Evolutionary conservation across 2,888 invertebrate species (phyloP), one percentile per base, ranked within the genome.

Genomic region (Cataglyphis rosenhaueri): DNA sequence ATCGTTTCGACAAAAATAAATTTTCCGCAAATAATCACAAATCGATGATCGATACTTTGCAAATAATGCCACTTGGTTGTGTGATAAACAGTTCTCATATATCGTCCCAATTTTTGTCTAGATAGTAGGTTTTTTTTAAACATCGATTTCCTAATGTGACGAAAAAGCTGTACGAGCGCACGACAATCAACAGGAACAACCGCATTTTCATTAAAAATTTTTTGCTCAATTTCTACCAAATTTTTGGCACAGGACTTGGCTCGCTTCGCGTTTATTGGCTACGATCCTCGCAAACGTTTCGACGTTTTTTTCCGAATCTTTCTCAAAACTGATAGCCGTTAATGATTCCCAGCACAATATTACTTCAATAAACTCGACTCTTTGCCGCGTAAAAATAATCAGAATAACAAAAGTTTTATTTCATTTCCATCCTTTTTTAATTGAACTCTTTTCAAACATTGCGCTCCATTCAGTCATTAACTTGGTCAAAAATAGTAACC

Each of bases 171-270:
- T 70, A 71, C 70, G 59, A 79, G 71, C 78, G 71, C 70, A 79
- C 71, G 59, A 79, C 35, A 76, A 55, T 76, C 55, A 32, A 76
- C 57, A 70, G 59, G 35, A 61, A 55, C 78, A 71, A 71, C 48
- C 12, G 18, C 59, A 25, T 78, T 32, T 78, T 70, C 12, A n/a
- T 70, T 73, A 61, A 74, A 4, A 29, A 52, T 35, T 61, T 61
- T 78, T 79, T 25, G 48, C 75, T 65, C 61, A 81, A 84, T 84
- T 79, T 52, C 52, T 83, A 73, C 71, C 84, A 84, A 84, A 86
- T 88, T 52, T 52, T 89, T 88, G 89, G 87, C 89, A 89, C 87
- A 84, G 84, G 70, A 84, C 66, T 87, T 86, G 83, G 84, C 84
- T 73, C 59, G 48, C 48, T 52, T 44, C 48, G 44, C 35, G 35